phyloP scores from a whole-genome alignment of 2,797 vertebrate species.

The Catostomus latipinnis region DNA sequence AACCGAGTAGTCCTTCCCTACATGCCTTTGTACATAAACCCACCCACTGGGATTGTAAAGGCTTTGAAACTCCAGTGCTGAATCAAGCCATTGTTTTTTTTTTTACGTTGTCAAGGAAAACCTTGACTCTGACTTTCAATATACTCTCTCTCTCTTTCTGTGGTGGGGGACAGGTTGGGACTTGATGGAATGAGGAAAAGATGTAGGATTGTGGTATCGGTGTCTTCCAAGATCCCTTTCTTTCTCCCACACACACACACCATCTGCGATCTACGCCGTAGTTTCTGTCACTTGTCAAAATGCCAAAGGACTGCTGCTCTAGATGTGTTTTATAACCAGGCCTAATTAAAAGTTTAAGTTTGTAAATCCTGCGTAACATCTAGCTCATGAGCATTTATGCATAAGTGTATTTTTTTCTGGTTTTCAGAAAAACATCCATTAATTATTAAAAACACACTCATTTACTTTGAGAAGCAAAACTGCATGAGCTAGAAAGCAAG shows the following conservation, averaged over 20 bases:
- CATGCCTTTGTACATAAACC: not conserved
- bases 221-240: constrained; percentile 1
- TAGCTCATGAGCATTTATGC: too few relatives aligned
- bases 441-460: too few relatives aligned
- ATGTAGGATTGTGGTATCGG: constrained; percentile 32
- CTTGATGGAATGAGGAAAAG: constrained; percentile 50
- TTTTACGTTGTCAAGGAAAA: constrained; percentile 8
- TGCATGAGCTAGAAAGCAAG: too few relatives aligned
- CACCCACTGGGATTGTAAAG: constrained; percentile 45
- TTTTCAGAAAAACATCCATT: too few relatives aligned
- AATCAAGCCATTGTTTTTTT: constrained; percentile 75
- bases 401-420: too few relatives aligned
- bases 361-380: too few relatives aligned
- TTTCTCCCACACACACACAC: not conserved
- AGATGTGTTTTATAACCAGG: not conserved
- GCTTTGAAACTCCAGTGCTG: constrained; percentile 75
- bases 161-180: constrained; percentile 61
- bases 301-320: not conserved
- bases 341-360: constrained; percentile 1
- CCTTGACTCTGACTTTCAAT: constrained; percentile 33
- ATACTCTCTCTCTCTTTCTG: constrained; percentile 4
- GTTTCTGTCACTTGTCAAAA: constrained; percentile 1
- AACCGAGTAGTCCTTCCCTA: not conserved
- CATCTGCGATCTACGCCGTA: not conserved
- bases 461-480: too few relatives aligned